A percentile compares a stretch with the other conserved stretches of the same genome.
Evolutionary conservation across 2,888 invertebrate species (phyloP).

Genomic region (Mayetiola destructor): DNA sequence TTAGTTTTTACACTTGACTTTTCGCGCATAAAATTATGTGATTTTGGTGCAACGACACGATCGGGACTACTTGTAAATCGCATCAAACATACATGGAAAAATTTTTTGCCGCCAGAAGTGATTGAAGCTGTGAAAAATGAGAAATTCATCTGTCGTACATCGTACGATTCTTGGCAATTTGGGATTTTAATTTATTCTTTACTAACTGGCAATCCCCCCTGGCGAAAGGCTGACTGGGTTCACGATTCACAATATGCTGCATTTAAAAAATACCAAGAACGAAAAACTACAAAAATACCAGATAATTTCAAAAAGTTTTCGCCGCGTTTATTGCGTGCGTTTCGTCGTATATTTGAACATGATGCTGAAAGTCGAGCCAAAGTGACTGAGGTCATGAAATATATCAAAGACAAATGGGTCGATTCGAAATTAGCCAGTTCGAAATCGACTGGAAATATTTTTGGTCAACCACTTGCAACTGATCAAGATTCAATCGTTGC

Average conservation of each 20-base stretch:
- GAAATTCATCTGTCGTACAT: conserved; percentile 48
- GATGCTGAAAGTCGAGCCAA: conserved; percentile 49
- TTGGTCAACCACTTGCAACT: conserved; percentile 26
- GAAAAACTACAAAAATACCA: conserved; percentile 45
- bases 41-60: conserved; percentile 53
- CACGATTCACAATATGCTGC: conserved; percentile 53
- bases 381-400: conserved; percentile 44
- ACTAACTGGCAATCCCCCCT: conserved; percentile 54
- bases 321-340: conserved; percentile 50
- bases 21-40: conserved; percentile 54
- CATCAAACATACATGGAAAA: conserved; percentile 42
- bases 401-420: conserved; percentile 46
- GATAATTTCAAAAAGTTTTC: conserved; percentile 47
- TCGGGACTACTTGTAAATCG: conserved; percentile 43
- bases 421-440: conserved; percentile 39
- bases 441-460: conserved; percentile 36
- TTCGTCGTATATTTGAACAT: conserved; percentile 54
- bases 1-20: conserved; percentile 55
- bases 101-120: conserved; percentile 46
- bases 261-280: conserved; percentile 50
- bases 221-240: conserved; percentile 55
- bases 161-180: conserved; percentile 63
- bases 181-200: conserved; percentile 41
- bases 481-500: conserved; percentile 39
- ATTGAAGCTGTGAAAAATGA: conserved; percentile 45